phyloP scores from a whole-genome alignment of 2,888 invertebrate species.

The Acleris literana region DNA sequence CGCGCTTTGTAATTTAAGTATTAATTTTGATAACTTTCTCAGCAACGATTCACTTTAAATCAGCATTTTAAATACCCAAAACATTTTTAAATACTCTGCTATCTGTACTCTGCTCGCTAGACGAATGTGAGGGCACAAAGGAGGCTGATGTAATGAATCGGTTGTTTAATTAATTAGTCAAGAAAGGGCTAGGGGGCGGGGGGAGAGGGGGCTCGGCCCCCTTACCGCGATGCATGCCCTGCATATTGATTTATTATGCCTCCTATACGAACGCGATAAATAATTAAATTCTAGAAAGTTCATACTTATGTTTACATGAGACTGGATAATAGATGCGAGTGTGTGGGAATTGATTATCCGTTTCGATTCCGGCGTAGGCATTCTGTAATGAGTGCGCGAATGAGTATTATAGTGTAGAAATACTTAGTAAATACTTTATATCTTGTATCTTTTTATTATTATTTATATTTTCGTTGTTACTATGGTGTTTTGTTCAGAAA shows the following conservation, averaged over 20 bases:
- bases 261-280: slow-evolving; percentile 72
- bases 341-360: slow-evolving; percentile 29
- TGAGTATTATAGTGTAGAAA: too few relatives aligned
- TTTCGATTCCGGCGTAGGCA: slow-evolving; percentile 7
- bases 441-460: too few relatives aligned
- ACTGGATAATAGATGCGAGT: slow-evolving; percentile 42
- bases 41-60: background rate
- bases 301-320: slow-evolving; percentile 63
- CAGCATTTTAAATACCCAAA: background rate
- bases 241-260: slow-evolving; percentile 83
- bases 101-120: slow-evolving; percentile 66
- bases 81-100: slow-evolving; percentile 46
- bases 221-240: slow-evolving; percentile 73
- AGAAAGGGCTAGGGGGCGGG: slow-evolving; percentile 71
- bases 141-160: slow-evolving; percentile 87
- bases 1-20: too few relatives aligned
- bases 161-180: slow-evolving; percentile 90
- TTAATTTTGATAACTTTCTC: too few relatives aligned
- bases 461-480: too few relatives aligned
- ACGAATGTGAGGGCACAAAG: slow-evolving; percentile 82
- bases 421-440: too few relatives aligned
- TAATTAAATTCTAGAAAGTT: slow-evolving; percentile 81
- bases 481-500: too few relatives aligned
- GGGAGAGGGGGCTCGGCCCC: slow-evolving; percentile 43
- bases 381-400: background rate